A percentile compares a stretch with the other conserved stretches of the same genome.
Evolutionary conservation across 1,140 invertebrate species (phyloP).

Genomic region (Colletes gigas): DNA sequence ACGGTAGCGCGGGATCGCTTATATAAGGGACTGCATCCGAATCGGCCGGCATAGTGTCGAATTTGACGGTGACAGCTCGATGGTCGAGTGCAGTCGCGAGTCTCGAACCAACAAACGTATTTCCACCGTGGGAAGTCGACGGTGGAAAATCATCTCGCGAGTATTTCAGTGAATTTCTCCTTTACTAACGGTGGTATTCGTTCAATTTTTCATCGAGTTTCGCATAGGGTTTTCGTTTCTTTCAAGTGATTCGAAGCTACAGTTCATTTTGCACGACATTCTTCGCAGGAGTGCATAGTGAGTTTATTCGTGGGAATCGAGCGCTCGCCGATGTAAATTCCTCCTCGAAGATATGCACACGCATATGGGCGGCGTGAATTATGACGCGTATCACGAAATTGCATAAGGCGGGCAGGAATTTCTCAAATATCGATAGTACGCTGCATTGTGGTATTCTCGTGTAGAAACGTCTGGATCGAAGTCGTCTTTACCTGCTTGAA

Average conservation of each 20-base stretch:
- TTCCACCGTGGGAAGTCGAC: not conserved
- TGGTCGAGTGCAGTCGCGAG: not conserved
- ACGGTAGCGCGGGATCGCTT: not conserved
- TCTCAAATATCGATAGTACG: constrained; percentile 11
- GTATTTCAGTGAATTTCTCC: too few relatives aligned
- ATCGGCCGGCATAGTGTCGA: constrained; percentile 16
- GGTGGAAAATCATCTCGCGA: not conserved
- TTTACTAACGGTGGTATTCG: too few relatives aligned
- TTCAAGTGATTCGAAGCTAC: too few relatives aligned
- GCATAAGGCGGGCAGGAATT: constrained; percentile 12
- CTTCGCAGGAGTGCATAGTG: too few relatives aligned
- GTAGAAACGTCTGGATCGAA: constrained; percentile 9
- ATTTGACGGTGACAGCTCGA: not conserved
- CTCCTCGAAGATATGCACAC: not conserved
- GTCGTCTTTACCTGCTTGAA: not conserved
- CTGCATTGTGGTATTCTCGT: not conserved
- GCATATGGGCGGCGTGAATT: not conserved
- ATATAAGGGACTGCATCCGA: constrained; percentile 12
- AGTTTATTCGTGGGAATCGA: not conserved
- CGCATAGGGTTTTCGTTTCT: too few relatives aligned
- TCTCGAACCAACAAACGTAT: too few relatives aligned
- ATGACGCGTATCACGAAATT: not conserved
- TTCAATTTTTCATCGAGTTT: too few relatives aligned
- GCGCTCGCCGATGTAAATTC: not conserved
- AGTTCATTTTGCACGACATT: too few relatives aligned